These are phyloP conservation scores for Strigamia maritima DNA, from an alignment of 2,888 invertebrate species.

Conservation along the genomic window DNA sequence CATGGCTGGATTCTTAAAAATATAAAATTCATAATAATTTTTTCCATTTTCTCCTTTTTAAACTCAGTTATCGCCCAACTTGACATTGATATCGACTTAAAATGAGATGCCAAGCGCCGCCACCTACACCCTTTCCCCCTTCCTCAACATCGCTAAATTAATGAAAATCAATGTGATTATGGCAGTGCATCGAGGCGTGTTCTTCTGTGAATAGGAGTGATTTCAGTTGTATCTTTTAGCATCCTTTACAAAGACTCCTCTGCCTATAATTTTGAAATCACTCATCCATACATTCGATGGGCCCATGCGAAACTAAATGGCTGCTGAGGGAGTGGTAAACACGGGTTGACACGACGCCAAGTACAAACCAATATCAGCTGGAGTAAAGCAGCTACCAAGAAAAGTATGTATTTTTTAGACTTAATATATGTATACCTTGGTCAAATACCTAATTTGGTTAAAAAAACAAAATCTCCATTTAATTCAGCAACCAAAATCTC, in stretches of 20 bases:
- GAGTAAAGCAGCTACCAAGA: neutral
- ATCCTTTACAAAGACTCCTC: neutral
- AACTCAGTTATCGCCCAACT: neutral
- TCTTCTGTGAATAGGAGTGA: neutral
- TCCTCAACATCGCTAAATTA: neutral
- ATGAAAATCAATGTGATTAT: conserved; percentile 19
- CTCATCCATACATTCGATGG: neutral
- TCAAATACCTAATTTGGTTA: no score
- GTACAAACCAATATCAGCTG: neutral
- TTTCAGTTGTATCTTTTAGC: conserved; percentile 4
- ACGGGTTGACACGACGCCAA: neutral
- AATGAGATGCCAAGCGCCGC: neutral
- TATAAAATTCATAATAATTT: neutral
- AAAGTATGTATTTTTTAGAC: no score
- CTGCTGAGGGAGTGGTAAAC: neutral
- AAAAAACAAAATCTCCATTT: no score
- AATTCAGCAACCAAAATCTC: neutral
- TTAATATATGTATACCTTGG: no score
- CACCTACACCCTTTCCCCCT: neutral
- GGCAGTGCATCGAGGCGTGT: conserved; percentile 7
- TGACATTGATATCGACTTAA: conserved; percentile 5
- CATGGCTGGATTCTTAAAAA: neutral
- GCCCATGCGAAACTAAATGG: neutral
- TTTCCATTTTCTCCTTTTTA: neutral
- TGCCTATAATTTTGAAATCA: neutral